Evolutionary conservation across 1,140 invertebrate genomes (phyloP).

Genomic region (Marisa cornuarietis): DNA sequence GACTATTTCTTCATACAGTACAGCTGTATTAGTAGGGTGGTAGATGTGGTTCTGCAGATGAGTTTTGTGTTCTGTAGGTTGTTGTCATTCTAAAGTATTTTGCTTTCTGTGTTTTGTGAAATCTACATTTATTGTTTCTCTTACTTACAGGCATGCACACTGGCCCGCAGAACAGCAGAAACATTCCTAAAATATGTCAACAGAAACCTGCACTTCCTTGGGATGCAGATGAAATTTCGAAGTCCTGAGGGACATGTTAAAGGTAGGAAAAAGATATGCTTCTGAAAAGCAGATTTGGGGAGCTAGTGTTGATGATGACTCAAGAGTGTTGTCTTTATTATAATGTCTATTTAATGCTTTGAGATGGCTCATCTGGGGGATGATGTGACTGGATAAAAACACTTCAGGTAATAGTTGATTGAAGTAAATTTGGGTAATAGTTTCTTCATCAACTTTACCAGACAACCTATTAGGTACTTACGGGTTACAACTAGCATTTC

Average conservation of each 20-base stretch:
- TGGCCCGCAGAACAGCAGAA: constrained; percentile 92
- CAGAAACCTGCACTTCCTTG: constrained; percentile 77
- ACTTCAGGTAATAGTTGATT: no score
- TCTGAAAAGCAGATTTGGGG: neutral
- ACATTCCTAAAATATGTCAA: constrained; percentile 94
- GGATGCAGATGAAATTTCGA: constrained; percentile 73
- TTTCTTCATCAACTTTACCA: no score
- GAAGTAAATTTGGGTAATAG: no score
- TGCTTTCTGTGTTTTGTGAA: neutral
- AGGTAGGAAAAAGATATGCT: constrained; percentile 62
- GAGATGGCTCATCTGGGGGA: no score
- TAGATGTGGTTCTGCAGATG: no score
- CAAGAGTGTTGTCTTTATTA: no score
- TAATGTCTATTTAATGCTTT: no score
- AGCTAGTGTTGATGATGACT: no score
- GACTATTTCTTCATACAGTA: neutral
- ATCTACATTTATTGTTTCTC: neutral
- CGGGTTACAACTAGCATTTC: no score
- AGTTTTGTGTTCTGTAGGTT: neutral
- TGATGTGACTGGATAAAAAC: no score
- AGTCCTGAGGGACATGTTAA: constrained; percentile 78
- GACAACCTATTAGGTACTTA: no score
- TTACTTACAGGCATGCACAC: constrained; percentile 77
- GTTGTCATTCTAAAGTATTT: neutral
- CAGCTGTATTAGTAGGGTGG: neutral